Conservation (phyloP, 1,140 invertebrate species). For the Wasmannia auropunctata region DNA sequence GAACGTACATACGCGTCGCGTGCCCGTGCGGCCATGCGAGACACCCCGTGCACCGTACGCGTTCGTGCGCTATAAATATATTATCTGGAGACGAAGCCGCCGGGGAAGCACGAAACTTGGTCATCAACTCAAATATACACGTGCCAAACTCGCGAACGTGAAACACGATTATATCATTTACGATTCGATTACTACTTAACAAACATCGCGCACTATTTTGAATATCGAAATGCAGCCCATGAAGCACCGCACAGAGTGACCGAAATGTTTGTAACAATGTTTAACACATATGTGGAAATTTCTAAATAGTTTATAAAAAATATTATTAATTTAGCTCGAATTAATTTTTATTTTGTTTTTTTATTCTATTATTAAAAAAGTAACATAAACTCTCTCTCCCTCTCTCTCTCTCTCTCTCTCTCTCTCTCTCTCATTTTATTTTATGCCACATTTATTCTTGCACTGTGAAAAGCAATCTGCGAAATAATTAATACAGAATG, state of each 20-base stretch:
- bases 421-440: background rate
- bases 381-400: background rate
- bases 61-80: conserved; percentile 37
- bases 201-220: conserved; percentile 22
- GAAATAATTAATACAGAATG: background rate
- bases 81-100: conserved; percentile 11
- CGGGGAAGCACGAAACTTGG: conserved; percentile 5
- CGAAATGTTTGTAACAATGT: background rate
- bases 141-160: background rate
- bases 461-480: background rate
- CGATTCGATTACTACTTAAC: conserved; percentile 29
- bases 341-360: background rate
- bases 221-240: background rate
- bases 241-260: background rate
- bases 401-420: background rate
- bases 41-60: background rate
- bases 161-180: conserved; percentile 17
- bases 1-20: background rate
- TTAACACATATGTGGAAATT: background rate
- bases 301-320: background rate
- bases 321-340: background rate
- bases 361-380: background rate
- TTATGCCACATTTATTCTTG: background rate
- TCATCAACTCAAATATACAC: background rate
- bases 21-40: background rate